Conservation (phyloP, 2,113 vertebrate species). For the Rhinopomastus cyanomelas region DNA sequence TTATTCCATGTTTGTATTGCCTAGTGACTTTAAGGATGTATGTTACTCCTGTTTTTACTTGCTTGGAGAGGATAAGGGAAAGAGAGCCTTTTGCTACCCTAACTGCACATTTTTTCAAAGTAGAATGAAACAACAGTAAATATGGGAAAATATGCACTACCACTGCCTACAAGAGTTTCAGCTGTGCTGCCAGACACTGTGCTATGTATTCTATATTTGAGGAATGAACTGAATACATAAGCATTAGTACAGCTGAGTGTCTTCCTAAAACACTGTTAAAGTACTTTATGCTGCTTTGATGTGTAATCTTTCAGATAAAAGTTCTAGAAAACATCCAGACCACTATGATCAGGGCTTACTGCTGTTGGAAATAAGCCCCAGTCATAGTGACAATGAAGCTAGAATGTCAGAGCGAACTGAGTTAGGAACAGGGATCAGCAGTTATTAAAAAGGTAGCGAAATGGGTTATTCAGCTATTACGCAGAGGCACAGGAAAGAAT, state of each 20-base stretch:
- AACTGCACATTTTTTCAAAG: neutral
- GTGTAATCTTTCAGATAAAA: neutral
- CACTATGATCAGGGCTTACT: neutral
- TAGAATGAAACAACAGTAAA: neutral
- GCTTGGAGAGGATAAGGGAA: neutral
- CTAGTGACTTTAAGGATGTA: neutral
- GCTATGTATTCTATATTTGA: neutral
- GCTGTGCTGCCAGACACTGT: neutral
- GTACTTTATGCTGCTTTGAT: neutral
- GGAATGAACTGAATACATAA: neutral
- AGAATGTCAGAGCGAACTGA: neutral
- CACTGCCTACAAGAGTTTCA: neutral
- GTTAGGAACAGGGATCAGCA: neutral
- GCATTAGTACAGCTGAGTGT: neutral
- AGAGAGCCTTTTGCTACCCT: neutral
- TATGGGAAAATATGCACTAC: neutral
- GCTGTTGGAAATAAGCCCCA: neutral
- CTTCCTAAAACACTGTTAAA: neutral
- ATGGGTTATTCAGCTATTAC: neutral
- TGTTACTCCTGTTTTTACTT: neutral
- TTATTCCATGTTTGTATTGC: neutral
- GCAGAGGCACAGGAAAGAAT: neutral
- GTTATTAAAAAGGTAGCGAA: neutral
- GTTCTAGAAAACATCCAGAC: neutral
- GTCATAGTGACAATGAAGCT: neutral